phyloP scores from a whole-genome alignment of 1,140 invertebrate species.

The Aleiodes sp. region DNA sequence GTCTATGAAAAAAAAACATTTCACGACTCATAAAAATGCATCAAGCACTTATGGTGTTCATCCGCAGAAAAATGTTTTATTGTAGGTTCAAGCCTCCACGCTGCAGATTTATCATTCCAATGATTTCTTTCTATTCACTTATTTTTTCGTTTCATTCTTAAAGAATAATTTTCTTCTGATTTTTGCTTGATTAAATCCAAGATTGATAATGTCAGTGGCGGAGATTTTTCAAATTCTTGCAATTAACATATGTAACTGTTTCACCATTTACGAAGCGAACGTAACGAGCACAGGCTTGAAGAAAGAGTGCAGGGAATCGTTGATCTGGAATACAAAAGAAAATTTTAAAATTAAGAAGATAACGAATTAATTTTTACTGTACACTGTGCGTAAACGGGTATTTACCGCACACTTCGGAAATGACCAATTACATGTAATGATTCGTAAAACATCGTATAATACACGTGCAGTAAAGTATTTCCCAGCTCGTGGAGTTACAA shows the following conservation, averaged over 20 bases:
- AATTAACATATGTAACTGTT: constrained; percentile 55
- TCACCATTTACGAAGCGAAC: constrained; percentile 61
- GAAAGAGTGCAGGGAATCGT: constrained; percentile 61
- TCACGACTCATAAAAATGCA: background rate
- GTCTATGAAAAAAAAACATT: background rate
- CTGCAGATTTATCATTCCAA: background rate
- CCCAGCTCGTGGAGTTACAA: too few species aligned
- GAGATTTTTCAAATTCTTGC: constrained; percentile 32
- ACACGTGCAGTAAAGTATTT: too few species aligned
- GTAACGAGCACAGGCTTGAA: constrained; percentile 65
- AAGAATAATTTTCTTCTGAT: background rate
- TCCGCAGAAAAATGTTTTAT: background rate
- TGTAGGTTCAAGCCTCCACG: too few species aligned
- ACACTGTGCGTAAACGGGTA: too few species aligned
- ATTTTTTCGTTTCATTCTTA: too few species aligned
- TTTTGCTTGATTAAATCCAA: background rate
- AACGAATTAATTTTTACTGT: background rate
- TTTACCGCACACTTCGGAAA: too few species aligned
- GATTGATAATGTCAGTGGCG: background rate
- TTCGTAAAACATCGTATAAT: too few species aligned
- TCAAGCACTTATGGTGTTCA: background rate
- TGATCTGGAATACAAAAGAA: constrained; percentile 51
- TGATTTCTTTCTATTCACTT: too few species aligned
- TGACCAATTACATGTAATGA: too few species aligned
- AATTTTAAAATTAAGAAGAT: background rate